Base-by-base conservation (phyloP, 2,888 invertebrate species). In the Hedychridium roseum region DNA sequence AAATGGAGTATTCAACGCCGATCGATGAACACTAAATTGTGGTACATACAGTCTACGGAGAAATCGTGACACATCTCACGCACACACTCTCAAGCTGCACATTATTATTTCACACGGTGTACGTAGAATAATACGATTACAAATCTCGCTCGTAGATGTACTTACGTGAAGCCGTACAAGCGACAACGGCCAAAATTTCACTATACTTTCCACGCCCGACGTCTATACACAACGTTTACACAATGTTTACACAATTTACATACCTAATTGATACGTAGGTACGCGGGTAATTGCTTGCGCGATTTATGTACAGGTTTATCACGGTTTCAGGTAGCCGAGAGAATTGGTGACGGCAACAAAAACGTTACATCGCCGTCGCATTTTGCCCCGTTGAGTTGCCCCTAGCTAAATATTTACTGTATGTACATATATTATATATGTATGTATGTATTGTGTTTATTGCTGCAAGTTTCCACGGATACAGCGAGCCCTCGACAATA, bases 321-420 rank as follows among this genome's bases (percentile, higher is more conserved):
- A 63, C 61, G 64, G 36, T 60, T 57, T 62, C 64, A 63, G 61
- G 60, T 63, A 62, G 64, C 57, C 61, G 51, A 54, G 53, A 59
- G 49, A 43, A 60, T 60, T 40, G 38, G 59, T 44, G 37, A 37
- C 42, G 50, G 47, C 28, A 44, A 34, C 32, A 9, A 44, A n/a
- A 51, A 51, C 38, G 43, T 12, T 17, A 11, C 14, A 9, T 1
- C 38, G 27, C 9, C 16, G 37, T 4, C 32, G 15, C 32, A 16
- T 3, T 3, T 37, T 40, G 56, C 30, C 21, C 31, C 28, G 50
- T 31, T 11, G 26, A 11, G 15, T 32, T 12, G 18, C 11, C 11
- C 7, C 20, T 15, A 20, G 16, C 11, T 47, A 28, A 14, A 3
- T 28, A n/a, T 28, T 2, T 16, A 5, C 14, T 32, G 9, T 16